Evolutionary conservation across 2,888 invertebrate genomes (phyloP).

Genomic region (Colostygia pectinataria): DNA sequence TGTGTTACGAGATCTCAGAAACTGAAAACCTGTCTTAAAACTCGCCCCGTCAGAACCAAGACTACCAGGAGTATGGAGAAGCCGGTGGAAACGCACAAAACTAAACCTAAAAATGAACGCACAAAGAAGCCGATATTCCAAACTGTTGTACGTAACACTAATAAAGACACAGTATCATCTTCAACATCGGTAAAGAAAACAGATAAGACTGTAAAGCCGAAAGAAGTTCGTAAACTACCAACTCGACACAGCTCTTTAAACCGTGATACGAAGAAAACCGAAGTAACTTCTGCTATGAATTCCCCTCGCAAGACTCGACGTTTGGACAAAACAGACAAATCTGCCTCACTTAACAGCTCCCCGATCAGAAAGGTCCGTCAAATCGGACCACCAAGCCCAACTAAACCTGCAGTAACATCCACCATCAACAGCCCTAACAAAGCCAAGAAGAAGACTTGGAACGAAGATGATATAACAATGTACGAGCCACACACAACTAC

Average conservation of each 20-base stretch:
- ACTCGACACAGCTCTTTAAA: conserved; percentile 72
- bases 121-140: conserved; percentile 69
- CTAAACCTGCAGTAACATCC: conserved; percentile 60
- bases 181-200: conserved; percentile 54
- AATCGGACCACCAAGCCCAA: conserved; percentile 57
- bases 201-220: conserved; percentile 52
- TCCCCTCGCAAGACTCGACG: conserved; percentile 75
- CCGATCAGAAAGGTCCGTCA: conserved; percentile 77
- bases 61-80: conserved; percentile 69
- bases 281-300: conserved; percentile 66
- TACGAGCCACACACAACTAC: conserved; percentile 78
- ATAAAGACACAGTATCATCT: conserved; percentile 63
- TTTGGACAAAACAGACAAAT: conserved; percentile 73
- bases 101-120: conserved; percentile 61
- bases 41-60: conserved; percentile 60
- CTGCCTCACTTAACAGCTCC: conserved; percentile 73
- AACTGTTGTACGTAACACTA: conserved; percentile 68
- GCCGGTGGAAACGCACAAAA: conserved; percentile 53
- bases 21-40: conserved; percentile 49
- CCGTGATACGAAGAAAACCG: conserved; percentile 64
- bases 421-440: conserved; percentile 71
- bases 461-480: conserved; percentile 76
- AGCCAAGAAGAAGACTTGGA: conserved; percentile 63
- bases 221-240: conserved; percentile 64
- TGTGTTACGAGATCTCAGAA: conserved; percentile 69